These are phyloP conservation scores for Pterostichus madidus DNA, from an alignment of 2,888 invertebrate genomes.

Conservation along the genomic window DNA sequence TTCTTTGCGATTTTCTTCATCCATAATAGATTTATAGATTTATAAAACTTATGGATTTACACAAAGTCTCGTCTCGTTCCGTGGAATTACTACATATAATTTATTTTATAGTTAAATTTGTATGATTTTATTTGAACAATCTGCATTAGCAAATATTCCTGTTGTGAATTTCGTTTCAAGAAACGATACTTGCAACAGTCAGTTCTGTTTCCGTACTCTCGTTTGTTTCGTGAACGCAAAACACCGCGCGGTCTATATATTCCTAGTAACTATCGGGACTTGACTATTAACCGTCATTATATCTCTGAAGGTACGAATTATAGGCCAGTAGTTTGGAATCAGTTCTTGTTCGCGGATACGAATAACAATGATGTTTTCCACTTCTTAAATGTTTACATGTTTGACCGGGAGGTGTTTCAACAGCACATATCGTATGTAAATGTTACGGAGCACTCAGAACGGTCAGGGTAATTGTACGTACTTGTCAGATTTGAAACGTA, in stretches of 20 bases:
- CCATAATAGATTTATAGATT: no score
- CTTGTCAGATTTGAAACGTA: conserved; percentile 59
- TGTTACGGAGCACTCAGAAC: conserved; percentile 8
- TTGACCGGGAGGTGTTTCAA: conserved; percentile 42
- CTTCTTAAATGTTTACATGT: conserved; percentile 46
- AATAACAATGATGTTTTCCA: conserved; percentile 12
- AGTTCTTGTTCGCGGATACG: conserved; percentile 34
- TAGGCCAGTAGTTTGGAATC: conserved; percentile 46
- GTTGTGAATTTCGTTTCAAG: neutral
- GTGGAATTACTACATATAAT: no score
- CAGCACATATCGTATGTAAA: conserved; percentile 32
- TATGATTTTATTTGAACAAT: no score
- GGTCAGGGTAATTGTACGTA: conserved; percentile 35
- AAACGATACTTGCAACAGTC: no score
- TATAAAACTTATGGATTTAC: no score
- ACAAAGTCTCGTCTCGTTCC: no score
- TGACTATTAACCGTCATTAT: conserved; percentile 55
- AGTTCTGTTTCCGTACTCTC: neutral
- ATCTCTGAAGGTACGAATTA: conserved; percentile 49
- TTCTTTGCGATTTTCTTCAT: no score
- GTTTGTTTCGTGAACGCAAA: neutral
- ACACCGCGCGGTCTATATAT: conserved; percentile 11
- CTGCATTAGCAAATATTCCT: neutral
- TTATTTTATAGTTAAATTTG: no score
- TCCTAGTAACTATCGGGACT: neutral